Evolutionary conservation across 1,140 invertebrate genomes (phyloP).

Genomic region (Danaus plexippus): DNA sequence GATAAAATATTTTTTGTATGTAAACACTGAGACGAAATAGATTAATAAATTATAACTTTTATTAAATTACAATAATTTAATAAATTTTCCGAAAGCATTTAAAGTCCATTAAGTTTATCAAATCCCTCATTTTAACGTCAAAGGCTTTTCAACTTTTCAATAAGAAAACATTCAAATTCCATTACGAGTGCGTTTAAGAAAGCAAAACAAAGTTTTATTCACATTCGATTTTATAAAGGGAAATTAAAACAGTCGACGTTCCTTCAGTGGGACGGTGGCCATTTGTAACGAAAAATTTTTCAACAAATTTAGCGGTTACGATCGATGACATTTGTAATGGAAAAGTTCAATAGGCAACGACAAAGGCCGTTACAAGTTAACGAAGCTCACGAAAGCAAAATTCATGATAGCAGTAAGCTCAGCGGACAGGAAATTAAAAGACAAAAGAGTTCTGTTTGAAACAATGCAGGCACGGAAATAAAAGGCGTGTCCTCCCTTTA

Average conservation of each 20-base stretch:
- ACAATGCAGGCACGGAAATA: constrained; percentile 64
- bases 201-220: constrained; percentile 48
- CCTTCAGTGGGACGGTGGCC: constrained; percentile 27
- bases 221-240: constrained; percentile 44
- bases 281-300: constrained; percentile 51
- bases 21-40: no score
- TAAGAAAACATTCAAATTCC: constrained; percentile 58
- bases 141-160: constrained; percentile 46
- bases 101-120: constrained; percentile 52
- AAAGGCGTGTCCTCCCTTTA: constrained; percentile 45
- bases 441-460: constrained; percentile 64
- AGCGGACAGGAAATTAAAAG: constrained; percentile 68
- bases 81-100: constrained; percentile 25
- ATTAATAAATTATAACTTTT: no score
- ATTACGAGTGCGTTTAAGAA: constrained; percentile 34
- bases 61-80: constrained; percentile 10
- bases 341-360: constrained; percentile 68
- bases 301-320: constrained; percentile 61
- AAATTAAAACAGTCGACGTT: constrained; percentile 41
- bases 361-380: constrained; percentile 66
- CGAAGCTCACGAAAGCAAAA: constrained; percentile 65
- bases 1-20: no score
- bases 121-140: constrained; percentile 31
- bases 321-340: constrained; percentile 62
- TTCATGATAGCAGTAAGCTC: constrained; percentile 56